These are phyloP conservation scores for Takifugu rubripes DNA, from an alignment of 2,797 vertebrate species.

Conservation along the genomic window DNA sequence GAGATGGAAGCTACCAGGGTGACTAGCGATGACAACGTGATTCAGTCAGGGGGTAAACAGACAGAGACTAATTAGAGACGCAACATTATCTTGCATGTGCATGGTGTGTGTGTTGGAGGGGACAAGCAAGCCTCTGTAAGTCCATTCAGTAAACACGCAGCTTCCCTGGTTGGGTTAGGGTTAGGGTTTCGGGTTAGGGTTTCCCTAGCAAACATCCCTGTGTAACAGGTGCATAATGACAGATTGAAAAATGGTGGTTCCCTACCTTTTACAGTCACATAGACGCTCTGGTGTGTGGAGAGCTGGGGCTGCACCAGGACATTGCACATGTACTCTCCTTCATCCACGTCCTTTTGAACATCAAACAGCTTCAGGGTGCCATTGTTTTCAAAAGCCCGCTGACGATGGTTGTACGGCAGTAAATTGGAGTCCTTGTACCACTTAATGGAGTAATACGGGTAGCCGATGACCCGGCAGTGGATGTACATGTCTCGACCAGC, in stretches of 20 bases:
- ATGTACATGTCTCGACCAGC: constrained; percentile 97
- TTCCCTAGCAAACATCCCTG: too few relatives aligned
- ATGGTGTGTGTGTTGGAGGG: too few relatives aligned
- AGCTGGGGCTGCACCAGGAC: constrained; percentile 94
- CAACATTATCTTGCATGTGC: too few relatives aligned
- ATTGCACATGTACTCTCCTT: constrained; percentile 95
- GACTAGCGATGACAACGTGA: constrained; percentile 20
- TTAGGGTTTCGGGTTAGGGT: too few relatives aligned
- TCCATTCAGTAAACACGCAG: too few relatives aligned
- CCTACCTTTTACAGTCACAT: constrained; percentile 96
- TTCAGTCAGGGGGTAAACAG: background rate
- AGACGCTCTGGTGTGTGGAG: constrained; percentile 95
- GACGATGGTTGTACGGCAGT: constrained; percentile 98
- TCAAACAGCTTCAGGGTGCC: constrained; percentile 96
- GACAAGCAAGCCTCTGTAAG: too few relatives aligned
- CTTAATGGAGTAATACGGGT: constrained; percentile 98
- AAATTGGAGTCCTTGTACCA: constrained; percentile 99
- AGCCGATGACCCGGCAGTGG: constrained; percentile 97
- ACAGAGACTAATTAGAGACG: constrained; percentile 16
- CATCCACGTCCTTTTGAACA: constrained; percentile 93
- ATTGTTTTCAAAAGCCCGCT: constrained; percentile 96
- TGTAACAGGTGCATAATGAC: too few relatives aligned
- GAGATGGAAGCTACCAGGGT: constrained; percentile 20
- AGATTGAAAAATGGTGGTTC: background rate
- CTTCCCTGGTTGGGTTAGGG: too few relatives aligned